Conservation (phyloP, 2,797 vertebrate genomes). For the Arnoldichthys spilopterus region DNA sequence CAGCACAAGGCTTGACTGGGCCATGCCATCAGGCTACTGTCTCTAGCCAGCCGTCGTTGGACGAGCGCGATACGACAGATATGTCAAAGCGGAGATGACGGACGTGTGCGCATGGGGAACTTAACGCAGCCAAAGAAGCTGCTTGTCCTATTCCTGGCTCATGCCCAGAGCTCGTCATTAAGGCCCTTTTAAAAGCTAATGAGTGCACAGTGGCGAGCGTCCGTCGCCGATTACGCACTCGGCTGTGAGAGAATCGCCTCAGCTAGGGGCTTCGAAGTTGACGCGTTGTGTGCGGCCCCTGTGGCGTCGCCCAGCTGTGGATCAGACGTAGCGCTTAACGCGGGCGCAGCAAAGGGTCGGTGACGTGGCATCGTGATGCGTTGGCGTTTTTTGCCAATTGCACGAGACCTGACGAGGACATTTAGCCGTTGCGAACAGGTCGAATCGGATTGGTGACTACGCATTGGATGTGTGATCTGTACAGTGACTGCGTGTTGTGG, state of each 20-base stretch:
- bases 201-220: constrained; percentile 17
- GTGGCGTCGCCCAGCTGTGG: constrained; percentile 10
- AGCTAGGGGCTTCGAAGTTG: constrained; percentile 37
- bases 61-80: background rate
- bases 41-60: background rate
- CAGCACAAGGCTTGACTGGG: background rate
- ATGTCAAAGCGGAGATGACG: background rate
- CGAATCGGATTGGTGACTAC: too few relatives aligned
- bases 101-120: background rate
- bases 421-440: too few relatives aligned
- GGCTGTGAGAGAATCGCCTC: constrained; percentile 32
- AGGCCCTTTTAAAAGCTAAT: constrained; percentile 33
- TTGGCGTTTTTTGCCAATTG: too few relatives aligned
- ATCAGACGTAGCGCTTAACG: constrained; percentile 10
- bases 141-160: background rate
- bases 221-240: constrained; percentile 29
- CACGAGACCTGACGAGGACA: too few relatives aligned
- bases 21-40: background rate
- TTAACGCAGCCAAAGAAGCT: background rate
- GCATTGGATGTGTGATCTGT: too few relatives aligned
- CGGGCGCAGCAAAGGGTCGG: background rate
- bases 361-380: background rate
- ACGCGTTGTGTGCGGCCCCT: constrained; percentile 21
- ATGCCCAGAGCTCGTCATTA: background rate
- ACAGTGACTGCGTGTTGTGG: too few relatives aligned